These are phyloP conservation scores for Corella eumyota DNA, from an alignment of 23 tunicate species.

Conservation along the genomic window DNA sequence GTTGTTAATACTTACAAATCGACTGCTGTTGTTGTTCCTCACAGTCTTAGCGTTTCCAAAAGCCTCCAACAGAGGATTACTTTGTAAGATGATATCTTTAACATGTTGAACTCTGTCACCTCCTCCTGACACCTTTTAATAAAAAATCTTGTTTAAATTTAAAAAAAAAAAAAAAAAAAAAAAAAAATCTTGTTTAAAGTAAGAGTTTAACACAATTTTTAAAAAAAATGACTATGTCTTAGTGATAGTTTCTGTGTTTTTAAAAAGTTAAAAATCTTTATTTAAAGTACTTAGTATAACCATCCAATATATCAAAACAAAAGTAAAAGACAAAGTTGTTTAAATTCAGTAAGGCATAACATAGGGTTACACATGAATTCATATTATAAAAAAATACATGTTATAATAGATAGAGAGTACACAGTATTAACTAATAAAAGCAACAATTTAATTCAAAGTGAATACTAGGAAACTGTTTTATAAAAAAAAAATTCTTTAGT, in stretches of 20 bases:
- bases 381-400: no score
- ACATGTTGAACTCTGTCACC: conserved; percentile 84
- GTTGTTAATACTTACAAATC: conserved; percentile 96
- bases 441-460: no score
- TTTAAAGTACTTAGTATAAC: no score
- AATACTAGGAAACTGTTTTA: no score
- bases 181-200: neutral
- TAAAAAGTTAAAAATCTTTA: no score
- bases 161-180: conserved; percentile 2
- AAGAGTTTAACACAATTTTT: neutral
- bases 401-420: no score
- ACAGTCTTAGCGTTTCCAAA: conserved; percentile 99
- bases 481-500: no score
- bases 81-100: conserved; percentile 87
- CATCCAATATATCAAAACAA: no score
- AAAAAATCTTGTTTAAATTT: neutral
- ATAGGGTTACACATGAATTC: no score
- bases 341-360: no score
- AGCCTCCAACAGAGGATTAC: conserved; percentile 96
- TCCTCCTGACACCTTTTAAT: conserved; percentile 86
- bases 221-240: neutral
- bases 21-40: conserved; percentile 96
- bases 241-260: neutral
- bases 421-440: no score
- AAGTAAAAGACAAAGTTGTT: no score